Evolutionary conservation across 2,888 invertebrate species (phyloP).

Genomic region (Charanyca ferruginea): DNA sequence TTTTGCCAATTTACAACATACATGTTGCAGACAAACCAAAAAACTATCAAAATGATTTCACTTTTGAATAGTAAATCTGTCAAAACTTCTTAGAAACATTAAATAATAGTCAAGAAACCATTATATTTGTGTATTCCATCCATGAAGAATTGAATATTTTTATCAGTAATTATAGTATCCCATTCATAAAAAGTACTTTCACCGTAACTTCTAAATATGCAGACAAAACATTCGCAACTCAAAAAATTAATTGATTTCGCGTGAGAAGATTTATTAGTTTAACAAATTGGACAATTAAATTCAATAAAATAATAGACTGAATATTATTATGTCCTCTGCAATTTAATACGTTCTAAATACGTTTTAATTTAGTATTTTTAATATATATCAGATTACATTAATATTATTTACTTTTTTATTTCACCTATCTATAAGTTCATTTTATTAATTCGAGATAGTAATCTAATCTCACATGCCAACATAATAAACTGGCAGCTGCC

Average conservation of each 20-base stretch:
- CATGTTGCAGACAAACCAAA: conserved; percentile 31
- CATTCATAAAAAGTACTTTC: conserved; percentile 41
- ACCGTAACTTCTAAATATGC: conserved; percentile 16
- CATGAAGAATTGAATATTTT: conserved; percentile 14
- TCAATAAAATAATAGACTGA: conserved; percentile 26
- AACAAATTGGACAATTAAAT: conserved; percentile 38
- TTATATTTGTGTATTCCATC: neutral
- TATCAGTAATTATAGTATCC: neutral
- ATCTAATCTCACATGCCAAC: no score
- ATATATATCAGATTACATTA: neutral
- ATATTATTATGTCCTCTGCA: conserved; percentile 21
- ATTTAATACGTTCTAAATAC: conserved; percentile 10
- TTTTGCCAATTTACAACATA: no score
- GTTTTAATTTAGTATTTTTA: neutral
- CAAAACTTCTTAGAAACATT: neutral
- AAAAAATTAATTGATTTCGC: conserved; percentile 41
- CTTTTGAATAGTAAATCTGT: conserved; percentile 1
- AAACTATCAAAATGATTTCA: conserved; percentile 19
- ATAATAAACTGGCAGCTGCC: no score
- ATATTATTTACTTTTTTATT: no score
- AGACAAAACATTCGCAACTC: conserved; percentile 26
- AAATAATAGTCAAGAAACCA: conserved; percentile 5
- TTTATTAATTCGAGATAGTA: no score
- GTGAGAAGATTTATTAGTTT: conserved; percentile 41
- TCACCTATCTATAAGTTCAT: no score